Conservation (phyloP, 2,888 invertebrate genomes). For the Crocallis elinguaria region DNA sequence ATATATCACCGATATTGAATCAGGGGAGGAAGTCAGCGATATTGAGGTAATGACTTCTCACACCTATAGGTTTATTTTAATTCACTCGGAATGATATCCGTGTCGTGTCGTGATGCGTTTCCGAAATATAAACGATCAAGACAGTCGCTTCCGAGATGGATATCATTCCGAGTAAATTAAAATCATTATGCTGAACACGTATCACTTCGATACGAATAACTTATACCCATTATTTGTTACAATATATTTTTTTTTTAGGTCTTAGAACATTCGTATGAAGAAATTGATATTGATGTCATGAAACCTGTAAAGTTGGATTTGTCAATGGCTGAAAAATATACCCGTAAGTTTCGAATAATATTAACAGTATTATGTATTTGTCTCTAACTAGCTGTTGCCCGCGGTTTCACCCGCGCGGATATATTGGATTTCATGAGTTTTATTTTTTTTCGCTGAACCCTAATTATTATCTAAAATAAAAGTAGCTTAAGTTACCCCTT, state of each 20-base stretch:
- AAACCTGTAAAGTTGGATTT: conserved; percentile 85
- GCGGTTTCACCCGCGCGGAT: no score
- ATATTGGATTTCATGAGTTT: no score
- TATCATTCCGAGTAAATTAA: not conserved
- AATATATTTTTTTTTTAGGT: conserved; percentile 72
- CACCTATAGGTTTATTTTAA: no score
- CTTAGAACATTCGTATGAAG: conserved; percentile 89
- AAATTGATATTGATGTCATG: conserved; percentile 88
- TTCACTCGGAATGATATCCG: no score
- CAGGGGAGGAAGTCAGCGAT: conserved; percentile 72
- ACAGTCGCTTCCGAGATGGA: not conserved
- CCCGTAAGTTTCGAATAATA: conserved; percentile 60
- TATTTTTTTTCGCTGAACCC: no score
- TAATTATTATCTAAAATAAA: no score
- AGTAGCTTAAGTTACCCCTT: no score
- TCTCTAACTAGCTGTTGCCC: no score
- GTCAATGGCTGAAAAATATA: conserved; percentile 83
- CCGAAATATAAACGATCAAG: no score
- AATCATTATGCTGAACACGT: not conserved
- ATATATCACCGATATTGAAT: conserved; percentile 63
- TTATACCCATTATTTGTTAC: conserved; percentile 2
- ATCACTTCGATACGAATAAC: not conserved
- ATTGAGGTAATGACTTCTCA: conserved; percentile 73
- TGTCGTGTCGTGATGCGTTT: no score
- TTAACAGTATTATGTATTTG: not conserved